phyloP scores from a whole-genome alignment of 1,140 invertebrate genomes.

The Ruditapes philippinarum region DNA sequence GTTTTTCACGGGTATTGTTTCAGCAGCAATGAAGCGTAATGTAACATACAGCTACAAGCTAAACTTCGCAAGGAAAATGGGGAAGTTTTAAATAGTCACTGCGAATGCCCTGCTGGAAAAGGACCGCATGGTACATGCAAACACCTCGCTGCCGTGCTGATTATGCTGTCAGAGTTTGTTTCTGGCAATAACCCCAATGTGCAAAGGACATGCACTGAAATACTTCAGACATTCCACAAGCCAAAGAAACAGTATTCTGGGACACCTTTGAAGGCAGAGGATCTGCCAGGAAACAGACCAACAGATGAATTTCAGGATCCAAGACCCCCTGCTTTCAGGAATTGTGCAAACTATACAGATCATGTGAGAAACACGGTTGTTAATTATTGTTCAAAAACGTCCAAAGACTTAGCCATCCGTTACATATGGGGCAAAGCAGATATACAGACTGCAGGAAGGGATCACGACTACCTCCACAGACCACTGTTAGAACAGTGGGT shows the following conservation, averaged over 20 bases:
- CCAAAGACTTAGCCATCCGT: background rate
- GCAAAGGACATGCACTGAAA: conserved; percentile 31
- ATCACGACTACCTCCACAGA: background rate
- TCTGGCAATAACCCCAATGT: background rate
- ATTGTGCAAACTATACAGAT: background rate
- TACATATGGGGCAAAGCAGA: background rate
- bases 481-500: background rate
- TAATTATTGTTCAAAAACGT: background rate
- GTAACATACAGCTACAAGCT: no score
- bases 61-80: background rate
- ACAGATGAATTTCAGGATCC: conserved; percentile 42
- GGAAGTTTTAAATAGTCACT: background rate
- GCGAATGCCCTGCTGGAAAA: background rate
- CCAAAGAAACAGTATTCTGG: conserved; percentile 22
- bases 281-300: background rate
- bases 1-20: no score
- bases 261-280: background rate
- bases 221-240: conserved; percentile 48
- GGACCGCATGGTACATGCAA: conserved; percentile 56
- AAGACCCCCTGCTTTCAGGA: conserved; percentile 13
- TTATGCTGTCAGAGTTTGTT: conserved; percentile 46
- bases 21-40: no score
- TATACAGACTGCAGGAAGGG: background rate
- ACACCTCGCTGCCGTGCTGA: conserved; percentile 51
- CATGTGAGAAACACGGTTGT: background rate